Evolutionary conservation across 1,140 invertebrate species (phyloP).

Genomic region (Aphaenogaster rudis): DNA sequence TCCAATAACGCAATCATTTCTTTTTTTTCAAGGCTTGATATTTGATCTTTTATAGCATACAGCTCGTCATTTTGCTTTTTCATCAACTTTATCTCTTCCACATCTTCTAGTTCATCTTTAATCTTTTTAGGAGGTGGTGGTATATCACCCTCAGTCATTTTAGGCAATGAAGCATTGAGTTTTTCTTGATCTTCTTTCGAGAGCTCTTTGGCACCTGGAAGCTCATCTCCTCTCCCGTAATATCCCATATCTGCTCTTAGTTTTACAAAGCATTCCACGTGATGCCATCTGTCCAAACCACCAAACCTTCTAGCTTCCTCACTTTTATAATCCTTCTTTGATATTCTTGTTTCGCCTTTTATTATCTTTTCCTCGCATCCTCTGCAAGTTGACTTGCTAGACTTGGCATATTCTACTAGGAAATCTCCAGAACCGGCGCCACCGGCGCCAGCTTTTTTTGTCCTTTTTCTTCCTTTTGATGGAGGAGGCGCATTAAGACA

Average conservation of each 20-base stretch:
- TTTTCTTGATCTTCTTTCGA: slow-evolving; percentile 91
- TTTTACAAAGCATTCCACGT: slow-evolving; percentile 96
- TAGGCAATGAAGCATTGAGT: slow-evolving; percentile 91
- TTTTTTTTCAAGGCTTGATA: slow-evolving; percentile 84
- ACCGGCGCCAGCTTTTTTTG: slow-evolving; percentile 48
- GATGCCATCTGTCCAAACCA: slow-evolving; percentile 95
- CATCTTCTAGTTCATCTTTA: slow-evolving; percentile 89
- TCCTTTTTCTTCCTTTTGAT: slow-evolving; percentile 86
- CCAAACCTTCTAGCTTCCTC: slow-evolving; percentile 93
- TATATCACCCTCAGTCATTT: slow-evolving; percentile 88
- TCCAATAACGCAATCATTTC: slow-evolving; percentile 89
- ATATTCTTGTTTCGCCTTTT: slow-evolving; percentile 94
- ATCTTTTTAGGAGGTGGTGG: slow-evolving; percentile 89
- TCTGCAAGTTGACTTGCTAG: slow-evolving; percentile 92
- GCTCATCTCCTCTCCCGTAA: slow-evolving; percentile 89
- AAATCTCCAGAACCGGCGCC: slow-evolving; percentile 88
- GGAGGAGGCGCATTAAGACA: slow-evolving; percentile 3
- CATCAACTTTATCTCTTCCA: slow-evolving; percentile 87
- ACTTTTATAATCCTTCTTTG: slow-evolving; percentile 95
- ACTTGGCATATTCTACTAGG: slow-evolving; percentile 96
- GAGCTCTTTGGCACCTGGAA: slow-evolving; percentile 93
- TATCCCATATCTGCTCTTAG: slow-evolving; percentile 92
- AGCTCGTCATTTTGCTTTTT: slow-evolving; percentile 94
- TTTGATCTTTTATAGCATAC: slow-evolving; percentile 90
- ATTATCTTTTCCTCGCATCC: slow-evolving; percentile 95